phyloP scores from a whole-genome alignment of 2,113 vertebrate species.

The Dendropsophus ebraccatus region DNA sequence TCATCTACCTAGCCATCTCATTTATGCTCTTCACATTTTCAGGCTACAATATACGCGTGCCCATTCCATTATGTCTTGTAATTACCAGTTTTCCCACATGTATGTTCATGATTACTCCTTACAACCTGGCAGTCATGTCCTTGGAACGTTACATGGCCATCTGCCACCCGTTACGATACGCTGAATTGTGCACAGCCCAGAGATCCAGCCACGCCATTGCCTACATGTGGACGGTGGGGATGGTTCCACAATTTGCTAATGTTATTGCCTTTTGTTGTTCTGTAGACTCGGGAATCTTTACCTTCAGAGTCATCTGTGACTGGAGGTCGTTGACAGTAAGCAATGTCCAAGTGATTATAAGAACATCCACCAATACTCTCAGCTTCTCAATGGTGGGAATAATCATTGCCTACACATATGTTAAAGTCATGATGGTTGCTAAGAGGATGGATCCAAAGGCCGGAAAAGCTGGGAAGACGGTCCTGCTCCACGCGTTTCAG shows the following conservation, averaged over 20 bases:
- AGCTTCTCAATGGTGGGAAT: neutral
- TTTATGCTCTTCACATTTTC: too few species aligned
- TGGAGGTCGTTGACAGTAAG: neutral
- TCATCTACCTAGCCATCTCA: too few species aligned
- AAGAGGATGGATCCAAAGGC: neutral
- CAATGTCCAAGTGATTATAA: neutral
- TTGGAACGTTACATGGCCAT: too few species aligned
- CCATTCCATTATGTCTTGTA: too few species aligned
- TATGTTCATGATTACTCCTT: too few species aligned
- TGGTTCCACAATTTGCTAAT: neutral
- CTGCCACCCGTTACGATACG: too few species aligned
- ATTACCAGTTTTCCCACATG: too few species aligned
- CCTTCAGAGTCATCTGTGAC: neutral
- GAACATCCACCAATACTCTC: neutral
- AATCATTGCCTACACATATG: neutral
- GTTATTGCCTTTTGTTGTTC: neutral
- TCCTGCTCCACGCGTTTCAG: constrained; percentile 2
- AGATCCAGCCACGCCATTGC: neutral
- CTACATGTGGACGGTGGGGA: neutral
- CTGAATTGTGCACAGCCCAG: too few species aligned
- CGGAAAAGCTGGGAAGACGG: neutral
- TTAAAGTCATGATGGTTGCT: constrained; percentile 4
- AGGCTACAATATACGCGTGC: too few species aligned
- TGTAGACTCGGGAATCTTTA: neutral
- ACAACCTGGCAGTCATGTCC: too few species aligned